These are phyloP conservation scores for Garrulus glandarius DNA, from an alignment of 2,797 vertebrate genomes.

Conservation along the genomic window DNA sequence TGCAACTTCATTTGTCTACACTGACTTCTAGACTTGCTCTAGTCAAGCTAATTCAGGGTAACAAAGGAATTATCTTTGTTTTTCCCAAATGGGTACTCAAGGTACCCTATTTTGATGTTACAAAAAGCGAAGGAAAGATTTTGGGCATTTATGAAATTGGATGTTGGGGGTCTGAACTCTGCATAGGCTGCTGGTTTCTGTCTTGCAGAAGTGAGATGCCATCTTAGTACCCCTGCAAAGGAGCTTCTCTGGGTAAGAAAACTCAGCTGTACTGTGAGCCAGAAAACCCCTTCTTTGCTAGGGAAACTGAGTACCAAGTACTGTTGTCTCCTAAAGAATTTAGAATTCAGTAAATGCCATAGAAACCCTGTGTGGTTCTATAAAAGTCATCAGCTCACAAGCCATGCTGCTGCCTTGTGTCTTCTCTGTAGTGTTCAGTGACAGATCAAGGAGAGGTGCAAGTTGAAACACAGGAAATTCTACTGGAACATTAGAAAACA, in stretches of 20 bases:
- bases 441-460: neutral
- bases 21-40: neutral
- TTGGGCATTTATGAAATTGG: neutral
- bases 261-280: neutral
- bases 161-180: neutral
- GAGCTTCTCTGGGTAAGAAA: neutral
- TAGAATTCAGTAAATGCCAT: neutral
- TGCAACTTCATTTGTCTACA: neutral
- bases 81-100: neutral
- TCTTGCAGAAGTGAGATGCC: neutral
- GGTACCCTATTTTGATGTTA: neutral
- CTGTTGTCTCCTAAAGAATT: neutral
- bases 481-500: neutral
- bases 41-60: neutral
- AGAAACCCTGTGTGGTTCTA: neutral
- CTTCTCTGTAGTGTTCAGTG: neutral
- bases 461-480: neutral
- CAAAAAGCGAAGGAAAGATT: neutral
- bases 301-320: neutral
- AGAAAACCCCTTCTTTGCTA: neutral
- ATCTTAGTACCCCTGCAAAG: neutral
- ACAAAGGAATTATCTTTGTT: neutral
- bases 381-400: neutral
- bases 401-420: accelerated
- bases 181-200: neutral